phyloP scores from a whole-genome alignment of 2,113 vertebrate genomes.

The Brienomyrus brachyistius region DNA sequence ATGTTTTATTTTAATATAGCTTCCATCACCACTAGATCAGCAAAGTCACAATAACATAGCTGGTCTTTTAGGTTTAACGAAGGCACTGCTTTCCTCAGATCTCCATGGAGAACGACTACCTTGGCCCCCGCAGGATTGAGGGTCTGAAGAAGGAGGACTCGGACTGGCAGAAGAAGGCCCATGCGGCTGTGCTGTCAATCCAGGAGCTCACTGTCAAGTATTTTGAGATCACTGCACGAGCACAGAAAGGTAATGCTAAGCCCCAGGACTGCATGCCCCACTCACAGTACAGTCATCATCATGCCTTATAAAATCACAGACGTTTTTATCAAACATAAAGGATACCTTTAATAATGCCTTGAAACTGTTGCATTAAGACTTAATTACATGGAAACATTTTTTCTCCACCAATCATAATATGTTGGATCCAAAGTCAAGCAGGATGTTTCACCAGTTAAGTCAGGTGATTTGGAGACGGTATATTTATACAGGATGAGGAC shows the following conservation, averaged over 20 bases:
- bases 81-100: constrained; percentile 63
- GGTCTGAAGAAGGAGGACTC: constrained; percentile 84
- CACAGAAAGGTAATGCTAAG: constrained; percentile 79
- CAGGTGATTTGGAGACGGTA: neutral
- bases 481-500: neutral
- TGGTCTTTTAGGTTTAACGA: neutral
- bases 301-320: neutral
- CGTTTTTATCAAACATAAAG: neutral
- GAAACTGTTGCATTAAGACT: neutral
- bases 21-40: neutral
- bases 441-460: neutral
- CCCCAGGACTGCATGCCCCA: neutral
- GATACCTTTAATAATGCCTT: neutral
- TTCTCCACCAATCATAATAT: neutral
- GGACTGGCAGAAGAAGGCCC: constrained; percentile 92
- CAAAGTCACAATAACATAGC: neutral
- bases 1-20: neutral
- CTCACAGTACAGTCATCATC: neutral
- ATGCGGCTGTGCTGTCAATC: constrained; percentile 86
- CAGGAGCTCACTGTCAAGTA: constrained; percentile 97
- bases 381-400: neutral
- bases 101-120: constrained; percentile 90
- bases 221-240: constrained; percentile 90
- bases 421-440: neutral
- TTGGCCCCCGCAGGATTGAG: constrained; percentile 88